Evolutionary conservation across 2,888 invertebrate species (phyloP).

Genomic region (Spisula solida): DNA sequence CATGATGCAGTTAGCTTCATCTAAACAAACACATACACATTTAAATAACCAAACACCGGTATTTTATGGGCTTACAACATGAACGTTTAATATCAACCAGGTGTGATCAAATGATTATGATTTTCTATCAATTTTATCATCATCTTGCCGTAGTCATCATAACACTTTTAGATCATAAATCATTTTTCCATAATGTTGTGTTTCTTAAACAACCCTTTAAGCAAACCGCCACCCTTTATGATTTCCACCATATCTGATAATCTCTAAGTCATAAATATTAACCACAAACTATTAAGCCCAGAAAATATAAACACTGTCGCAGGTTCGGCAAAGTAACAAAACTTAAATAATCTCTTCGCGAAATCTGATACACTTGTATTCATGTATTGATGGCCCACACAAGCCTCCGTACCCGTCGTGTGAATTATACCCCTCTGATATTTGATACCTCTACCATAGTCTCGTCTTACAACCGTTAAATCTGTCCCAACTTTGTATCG

Average conservation of each 20-base stretch:
- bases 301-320: conserved; percentile 31
- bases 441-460: conserved; percentile 37
- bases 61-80: conserved; percentile 29
- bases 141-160: conserved; percentile 52
- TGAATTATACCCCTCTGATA: conserved; percentile 58
- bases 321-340: conserved; percentile 32
- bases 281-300: conserved; percentile 29
- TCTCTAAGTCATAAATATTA: conserved; percentile 31
- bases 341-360: conserved; percentile 55
- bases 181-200: conserved; percentile 52
- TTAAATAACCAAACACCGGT: conserved; percentile 38
- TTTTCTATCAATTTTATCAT: conserved; percentile 57
- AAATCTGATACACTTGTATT: conserved; percentile 65
- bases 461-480: neutral
- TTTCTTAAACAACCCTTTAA: conserved; percentile 5
- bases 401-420: neutral
- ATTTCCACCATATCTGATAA: conserved; percentile 26
- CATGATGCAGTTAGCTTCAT: conserved; percentile 14
- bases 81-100: conserved; percentile 43
- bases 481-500: neutral
- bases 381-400: conserved; percentile 26
- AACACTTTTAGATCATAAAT: conserved; percentile 49
- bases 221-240: conserved; percentile 31
- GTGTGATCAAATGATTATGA: conserved; percentile 49
- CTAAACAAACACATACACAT: conserved; percentile 10